phyloP scores from a whole-genome alignment of 2,888 invertebrate genomes.

The Boloria euphrosyne region DNA sequence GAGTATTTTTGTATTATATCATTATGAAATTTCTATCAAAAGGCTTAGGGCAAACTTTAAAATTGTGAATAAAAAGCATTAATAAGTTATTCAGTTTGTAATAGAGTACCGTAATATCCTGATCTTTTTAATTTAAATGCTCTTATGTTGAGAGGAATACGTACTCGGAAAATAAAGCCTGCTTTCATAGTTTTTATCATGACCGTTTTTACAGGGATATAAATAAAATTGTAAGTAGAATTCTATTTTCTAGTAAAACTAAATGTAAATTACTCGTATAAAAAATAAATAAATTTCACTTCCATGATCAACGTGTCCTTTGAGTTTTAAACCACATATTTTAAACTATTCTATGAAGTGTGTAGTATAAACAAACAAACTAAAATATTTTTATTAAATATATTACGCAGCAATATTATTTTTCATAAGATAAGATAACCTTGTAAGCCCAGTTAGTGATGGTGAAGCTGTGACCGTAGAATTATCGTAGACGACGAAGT shows the following conservation, averaged over 20 bases:
- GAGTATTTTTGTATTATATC: slow-evolving; percentile 16
- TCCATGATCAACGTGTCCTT: neutral
- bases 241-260: slow-evolving; percentile 11
- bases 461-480: slow-evolving; percentile 11
- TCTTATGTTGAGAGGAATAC: slow-evolving; percentile 22
- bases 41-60: slow-evolving; percentile 23
- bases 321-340: no score
- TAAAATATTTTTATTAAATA: neutral
- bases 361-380: neutral
- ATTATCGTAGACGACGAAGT: slow-evolving; percentile 24
- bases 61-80: slow-evolving; percentile 24
- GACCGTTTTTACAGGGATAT: slow-evolving; percentile 20
- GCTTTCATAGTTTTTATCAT: slow-evolving; percentile 21
- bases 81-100: slow-evolving; percentile 23
- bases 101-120: slow-evolving; percentile 23
- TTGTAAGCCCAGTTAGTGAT: neutral
- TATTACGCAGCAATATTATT: neutral
- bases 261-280: slow-evolving; percentile 11
- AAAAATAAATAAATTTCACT: neutral
- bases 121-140: slow-evolving; percentile 25
- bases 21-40: slow-evolving; percentile 21
- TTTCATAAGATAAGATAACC: neutral
- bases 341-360: no score
- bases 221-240: slow-evolving; percentile 18
- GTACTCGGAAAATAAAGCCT: slow-evolving; percentile 19